These are phyloP conservation scores for Neosilurus mollespiculum DNA, from an alignment of 2,797 vertebrate species.

Conservation along the genomic window DNA sequence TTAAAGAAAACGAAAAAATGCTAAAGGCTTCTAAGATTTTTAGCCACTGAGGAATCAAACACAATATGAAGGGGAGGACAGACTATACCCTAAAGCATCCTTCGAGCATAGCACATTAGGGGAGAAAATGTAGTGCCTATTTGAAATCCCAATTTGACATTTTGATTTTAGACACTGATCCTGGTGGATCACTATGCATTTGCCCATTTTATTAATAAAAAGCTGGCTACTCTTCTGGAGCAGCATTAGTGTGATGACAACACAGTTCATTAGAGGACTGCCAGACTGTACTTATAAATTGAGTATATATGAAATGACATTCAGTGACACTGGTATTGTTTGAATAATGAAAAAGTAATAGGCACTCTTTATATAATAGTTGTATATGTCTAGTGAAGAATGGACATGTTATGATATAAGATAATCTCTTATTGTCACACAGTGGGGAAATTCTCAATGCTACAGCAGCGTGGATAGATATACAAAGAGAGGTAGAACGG, in stretches of 20 bases:
- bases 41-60: background rate
- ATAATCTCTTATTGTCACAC: too few relatives aligned
- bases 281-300: constrained; percentile 5
- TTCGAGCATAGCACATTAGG: background rate
- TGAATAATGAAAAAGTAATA: background rate
- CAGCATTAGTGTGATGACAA: background rate
- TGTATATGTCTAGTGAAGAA: too few relatives aligned
- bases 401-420: too few relatives aligned
- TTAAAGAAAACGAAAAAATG: background rate
- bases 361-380: background rate
- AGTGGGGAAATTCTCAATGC: too few relatives aligned
- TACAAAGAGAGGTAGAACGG: too few relatives aligned
- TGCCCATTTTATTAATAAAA: background rate
- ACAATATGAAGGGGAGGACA: background rate
- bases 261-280: constrained; percentile 1
- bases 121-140: background rate
- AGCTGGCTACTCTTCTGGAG: background rate
- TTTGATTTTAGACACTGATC: background rate
- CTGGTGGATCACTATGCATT: background rate
- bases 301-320: background rate
- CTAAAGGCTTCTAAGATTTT: background rate
- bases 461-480: too few relatives aligned
- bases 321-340: background rate
- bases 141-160: background rate
- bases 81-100: background rate